Evolutionary conservation across 2,888 invertebrate genomes (phyloP).

Genomic region (Philhelius pedissequus): DNA sequence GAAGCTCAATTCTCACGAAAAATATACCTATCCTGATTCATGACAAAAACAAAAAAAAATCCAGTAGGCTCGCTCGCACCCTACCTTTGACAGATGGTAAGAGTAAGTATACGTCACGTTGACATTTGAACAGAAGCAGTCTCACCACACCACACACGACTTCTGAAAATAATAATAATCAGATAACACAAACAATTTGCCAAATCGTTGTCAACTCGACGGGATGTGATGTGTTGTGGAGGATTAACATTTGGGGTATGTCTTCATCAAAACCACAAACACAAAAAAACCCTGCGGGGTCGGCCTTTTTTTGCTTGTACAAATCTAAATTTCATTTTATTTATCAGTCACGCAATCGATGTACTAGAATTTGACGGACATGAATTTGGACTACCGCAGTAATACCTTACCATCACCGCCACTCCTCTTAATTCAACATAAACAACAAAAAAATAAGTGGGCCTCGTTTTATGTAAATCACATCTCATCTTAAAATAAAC

Average conservation of each 20-base stretch:
- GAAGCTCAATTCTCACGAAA: neutral
- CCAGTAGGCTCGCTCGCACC: neutral
- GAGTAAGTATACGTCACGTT: slow-evolving; percentile 38
- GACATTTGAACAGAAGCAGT: slow-evolving; percentile 17
- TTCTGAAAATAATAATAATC: slow-evolving; percentile 20
- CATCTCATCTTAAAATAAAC: slow-evolving; percentile 12
- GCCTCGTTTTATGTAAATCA: slow-evolving; percentile 51
- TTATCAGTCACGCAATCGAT: slow-evolving; percentile 65
- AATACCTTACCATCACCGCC: slow-evolving; percentile 21
- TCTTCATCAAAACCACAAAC: neutral
- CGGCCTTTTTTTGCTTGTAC: slow-evolving; percentile 41
- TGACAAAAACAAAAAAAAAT: slow-evolving; percentile 24
- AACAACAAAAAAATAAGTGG: neutral
- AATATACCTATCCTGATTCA: neutral
- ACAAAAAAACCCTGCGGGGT: slow-evolving; percentile 1
- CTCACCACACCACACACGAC: neutral
- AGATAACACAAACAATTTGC: slow-evolving; percentile 56
- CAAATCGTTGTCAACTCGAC: slow-evolving; percentile 17
- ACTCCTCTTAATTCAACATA: slow-evolving; percentile 4
- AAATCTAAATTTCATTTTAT: slow-evolving; percentile 65
- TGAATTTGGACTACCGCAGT: slow-evolving; percentile 2
- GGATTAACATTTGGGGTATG: neutral
- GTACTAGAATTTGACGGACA: slow-evolving; percentile 23
- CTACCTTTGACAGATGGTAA: slow-evolving; percentile 24
- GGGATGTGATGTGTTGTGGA: neutral